Percentiles rank a stretch among this genome's conserved stretches.
Conservation (phyloP, 1,140 invertebrate genomes). For the Drosophila pectinifera region DNA sequence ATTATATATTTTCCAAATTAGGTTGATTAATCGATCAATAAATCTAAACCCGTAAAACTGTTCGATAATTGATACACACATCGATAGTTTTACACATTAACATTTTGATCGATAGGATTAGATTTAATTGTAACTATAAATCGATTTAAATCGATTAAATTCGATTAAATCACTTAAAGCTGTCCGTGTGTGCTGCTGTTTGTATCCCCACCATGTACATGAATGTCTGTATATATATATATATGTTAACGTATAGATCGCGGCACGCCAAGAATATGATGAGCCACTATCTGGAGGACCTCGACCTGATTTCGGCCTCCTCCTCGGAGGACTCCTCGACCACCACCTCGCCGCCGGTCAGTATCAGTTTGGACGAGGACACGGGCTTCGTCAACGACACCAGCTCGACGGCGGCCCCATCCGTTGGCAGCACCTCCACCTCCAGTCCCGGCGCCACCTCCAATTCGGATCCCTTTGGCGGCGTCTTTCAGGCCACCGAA, state of each 20-base stretch:
- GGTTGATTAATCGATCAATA: background rate
- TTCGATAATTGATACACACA: background rate
- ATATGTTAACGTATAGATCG: slow-evolving; percentile 66
- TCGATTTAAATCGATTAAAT: slow-evolving; percentile 2
- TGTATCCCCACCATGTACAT: slow-evolving; percentile 23
- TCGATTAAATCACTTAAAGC: too few species aligned
- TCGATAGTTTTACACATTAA: background rate
- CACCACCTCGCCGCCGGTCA: slow-evolving; percentile 13
- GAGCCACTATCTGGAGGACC: slow-evolving; percentile 61
- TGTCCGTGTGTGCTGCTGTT: slow-evolving; percentile 18
- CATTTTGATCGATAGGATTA: background rate
- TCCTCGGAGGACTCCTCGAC: slow-evolving; percentile 40
- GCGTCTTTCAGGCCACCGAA: slow-evolving; percentile 55
- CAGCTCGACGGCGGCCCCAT: slow-evolving; percentile 18
- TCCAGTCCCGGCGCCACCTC: background rate
- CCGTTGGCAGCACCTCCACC: background rate
- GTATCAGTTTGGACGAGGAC: slow-evolving; percentile 55
- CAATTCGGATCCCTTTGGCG: slow-evolving; percentile 50
- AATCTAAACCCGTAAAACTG: too few species aligned
- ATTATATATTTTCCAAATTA: background rate
- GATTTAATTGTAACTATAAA: background rate
- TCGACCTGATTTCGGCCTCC: slow-evolving; percentile 49
- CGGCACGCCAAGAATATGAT: slow-evolving; percentile 61
- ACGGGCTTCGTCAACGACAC: slow-evolving; percentile 70
- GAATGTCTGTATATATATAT: slow-evolving; percentile 40